phyloP scores from a whole-genome alignment of 2,113 vertebrate species.

The Jaculus jaculus region DNA sequence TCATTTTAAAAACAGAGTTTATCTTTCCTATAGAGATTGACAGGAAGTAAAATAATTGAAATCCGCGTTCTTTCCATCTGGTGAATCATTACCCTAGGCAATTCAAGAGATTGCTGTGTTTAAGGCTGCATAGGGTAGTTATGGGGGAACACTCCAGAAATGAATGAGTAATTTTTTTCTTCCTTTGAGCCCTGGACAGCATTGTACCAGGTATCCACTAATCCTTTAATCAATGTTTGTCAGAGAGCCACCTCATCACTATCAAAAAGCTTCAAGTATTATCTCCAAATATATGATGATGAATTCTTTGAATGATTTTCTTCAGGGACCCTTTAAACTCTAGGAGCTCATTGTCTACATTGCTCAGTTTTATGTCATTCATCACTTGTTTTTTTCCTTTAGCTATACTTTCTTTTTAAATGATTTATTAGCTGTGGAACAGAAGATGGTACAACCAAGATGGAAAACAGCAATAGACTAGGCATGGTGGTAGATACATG shows the following conservation, averaged over 20 bases:
- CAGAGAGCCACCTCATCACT: background rate
- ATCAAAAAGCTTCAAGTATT: background rate
- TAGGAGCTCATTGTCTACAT: background rate
- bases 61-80: background rate
- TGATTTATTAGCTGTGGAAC: background rate
- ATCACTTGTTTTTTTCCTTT: background rate
- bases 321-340: background rate
- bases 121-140: background rate
- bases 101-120: background rate
- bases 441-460: background rate
- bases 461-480: background rate
- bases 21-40: constrained; percentile 17
- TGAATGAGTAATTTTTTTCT: background rate
- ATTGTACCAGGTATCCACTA: background rate
- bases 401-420: background rate
- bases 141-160: background rate
- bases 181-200: background rate
- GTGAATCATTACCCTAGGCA: constrained; percentile 4
- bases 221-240: background rate
- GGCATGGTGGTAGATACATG: background rate
- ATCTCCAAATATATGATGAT: background rate
- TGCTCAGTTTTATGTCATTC: background rate
- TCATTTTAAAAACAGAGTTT: constrained; percentile 6
- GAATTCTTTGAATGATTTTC: background rate
- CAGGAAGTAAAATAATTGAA: constrained; percentile 52